Evolutionary conservation across 2,888 invertebrate genomes (phyloP).

Genomic region (Cryptus armator): DNA sequence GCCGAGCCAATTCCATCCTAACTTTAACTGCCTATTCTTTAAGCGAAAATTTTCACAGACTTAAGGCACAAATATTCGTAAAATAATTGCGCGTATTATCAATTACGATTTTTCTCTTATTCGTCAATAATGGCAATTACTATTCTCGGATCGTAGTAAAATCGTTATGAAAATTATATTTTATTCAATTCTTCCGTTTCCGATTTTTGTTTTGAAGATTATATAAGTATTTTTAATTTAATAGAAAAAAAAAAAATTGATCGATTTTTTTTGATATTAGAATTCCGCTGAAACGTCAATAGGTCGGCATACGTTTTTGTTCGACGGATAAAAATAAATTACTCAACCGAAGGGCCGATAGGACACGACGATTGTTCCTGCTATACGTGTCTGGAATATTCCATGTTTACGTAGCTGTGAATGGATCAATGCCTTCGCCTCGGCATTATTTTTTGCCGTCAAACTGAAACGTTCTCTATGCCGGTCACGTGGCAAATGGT

Average conservation of each 20-base stretch:
- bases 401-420: neutral
- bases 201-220: no score
- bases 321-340: neutral
- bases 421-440: neutral
- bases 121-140: no score
- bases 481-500: no score
- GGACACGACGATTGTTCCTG: neutral
- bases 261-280: no score
- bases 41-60: conserved; percentile 53
- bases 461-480: neutral
- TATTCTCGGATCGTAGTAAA: no score
- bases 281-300: no score
- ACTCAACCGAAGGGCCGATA: neutral
- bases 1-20: conserved; percentile 67
- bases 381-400: neutral
- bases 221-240: no score
- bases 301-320: no score
- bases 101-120: neutral
- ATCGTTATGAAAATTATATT: no score
- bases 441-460: neutral
- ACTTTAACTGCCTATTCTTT: conserved; percentile 63
- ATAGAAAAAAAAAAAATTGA: no score
- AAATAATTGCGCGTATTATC: conserved; percentile 18
- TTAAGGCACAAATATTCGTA: conserved; percentile 19
- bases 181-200: no score